Conservation (phyloP, 2,113 vertebrate species). For the Hippoglossus stenolepis region DNA sequence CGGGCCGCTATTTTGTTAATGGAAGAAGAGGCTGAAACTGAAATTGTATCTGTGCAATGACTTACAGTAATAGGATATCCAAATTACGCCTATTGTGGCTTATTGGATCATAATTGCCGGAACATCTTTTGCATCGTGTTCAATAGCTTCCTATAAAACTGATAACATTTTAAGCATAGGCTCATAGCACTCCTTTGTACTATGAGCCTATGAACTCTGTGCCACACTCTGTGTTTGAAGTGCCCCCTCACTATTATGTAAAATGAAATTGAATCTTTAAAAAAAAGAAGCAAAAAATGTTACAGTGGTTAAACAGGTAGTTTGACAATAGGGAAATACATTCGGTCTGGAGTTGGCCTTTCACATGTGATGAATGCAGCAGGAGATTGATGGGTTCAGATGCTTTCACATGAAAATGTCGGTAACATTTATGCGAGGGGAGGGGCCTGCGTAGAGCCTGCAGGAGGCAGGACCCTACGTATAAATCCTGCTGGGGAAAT, state of each 20-base stretch:
- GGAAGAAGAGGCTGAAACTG: not conserved
- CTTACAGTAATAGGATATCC: constrained; percentile 9
- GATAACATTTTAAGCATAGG: not conserved
- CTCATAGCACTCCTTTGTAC: not conserved
- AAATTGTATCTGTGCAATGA: constrained; percentile 14
- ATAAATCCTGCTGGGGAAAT: too few relatives aligned
- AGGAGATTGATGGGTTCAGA: too few relatives aligned
- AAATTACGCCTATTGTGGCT: constrained; percentile 1
- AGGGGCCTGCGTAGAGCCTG: too few relatives aligned
- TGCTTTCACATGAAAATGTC: too few relatives aligned
- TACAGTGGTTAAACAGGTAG: not conserved
- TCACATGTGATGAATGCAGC: too few relatives aligned
- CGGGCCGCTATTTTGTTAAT: constrained; percentile 39
- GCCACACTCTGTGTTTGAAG: not conserved
- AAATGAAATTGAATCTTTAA: not conserved
- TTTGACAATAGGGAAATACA: too few relatives aligned
- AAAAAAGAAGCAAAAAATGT: too few relatives aligned
- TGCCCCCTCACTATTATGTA: not conserved
- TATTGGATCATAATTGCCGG: constrained; percentile 25
- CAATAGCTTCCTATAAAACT: not conserved
- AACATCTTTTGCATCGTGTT: not conserved
- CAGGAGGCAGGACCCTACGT: too few relatives aligned
- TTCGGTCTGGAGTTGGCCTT: too few relatives aligned
- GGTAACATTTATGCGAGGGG: too few relatives aligned
- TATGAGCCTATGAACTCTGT: not conserved